phyloP scores from a whole-genome alignment of 2,888 invertebrate genomes.

The Caenorhabditis auriculariae region DNA sequence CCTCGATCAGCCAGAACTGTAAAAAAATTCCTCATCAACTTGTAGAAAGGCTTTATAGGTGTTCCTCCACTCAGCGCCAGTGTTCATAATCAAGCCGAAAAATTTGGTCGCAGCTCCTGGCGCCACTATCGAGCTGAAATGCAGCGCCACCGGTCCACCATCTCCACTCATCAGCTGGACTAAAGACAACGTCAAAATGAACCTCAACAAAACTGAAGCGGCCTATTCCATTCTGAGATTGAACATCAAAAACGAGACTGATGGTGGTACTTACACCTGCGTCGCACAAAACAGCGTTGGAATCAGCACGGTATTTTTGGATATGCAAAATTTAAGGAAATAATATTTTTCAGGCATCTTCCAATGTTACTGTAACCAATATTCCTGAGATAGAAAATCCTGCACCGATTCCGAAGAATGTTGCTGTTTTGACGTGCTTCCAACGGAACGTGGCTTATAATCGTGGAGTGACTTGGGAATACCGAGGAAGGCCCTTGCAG shows the following conservation, averaged over 20 bases:
- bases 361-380: constrained; percentile 16
- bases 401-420: constrained; percentile 9
- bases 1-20: constrained; percentile 32
- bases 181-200: constrained; percentile 65
- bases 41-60: neutral
- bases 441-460: constrained; percentile 48
- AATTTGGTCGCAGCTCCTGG: constrained; percentile 29
- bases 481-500: constrained; percentile 50
- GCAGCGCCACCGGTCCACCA: constrained; percentile 71
- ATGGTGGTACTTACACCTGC: constrained; percentile 34
- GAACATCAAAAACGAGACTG: constrained; percentile 9
- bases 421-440: constrained; percentile 38
- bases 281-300: constrained; percentile 43
- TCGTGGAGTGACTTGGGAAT: constrained; percentile 44
- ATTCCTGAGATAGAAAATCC: neutral
- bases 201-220: constrained; percentile 15
- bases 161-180: constrained; percentile 71
- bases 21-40: neutral
- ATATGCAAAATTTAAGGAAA: too few species aligned
- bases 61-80: constrained; percentile 33
- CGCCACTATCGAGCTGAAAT: constrained; percentile 29
- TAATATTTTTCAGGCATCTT: constrained; percentile 14
- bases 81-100: constrained; percentile 45
- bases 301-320: constrained; percentile 27
- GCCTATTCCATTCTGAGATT: constrained; percentile 20